A percentile compares a stretch with the other conserved stretches of the same genome.
Evolutionary conservation across 2,888 invertebrate species (phyloP).

Genomic region (Spodoptera littoralis): DNA sequence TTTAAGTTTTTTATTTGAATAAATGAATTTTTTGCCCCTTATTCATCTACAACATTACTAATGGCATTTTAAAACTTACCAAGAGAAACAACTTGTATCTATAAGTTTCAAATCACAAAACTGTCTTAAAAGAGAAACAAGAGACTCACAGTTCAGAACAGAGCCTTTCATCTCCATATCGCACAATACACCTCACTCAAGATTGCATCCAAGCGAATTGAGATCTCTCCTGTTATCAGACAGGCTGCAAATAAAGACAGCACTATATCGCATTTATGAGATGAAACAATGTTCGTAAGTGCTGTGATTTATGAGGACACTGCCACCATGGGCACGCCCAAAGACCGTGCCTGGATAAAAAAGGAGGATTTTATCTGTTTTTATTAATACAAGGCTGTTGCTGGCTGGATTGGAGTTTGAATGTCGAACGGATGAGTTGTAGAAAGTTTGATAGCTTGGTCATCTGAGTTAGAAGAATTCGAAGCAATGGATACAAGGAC

Average conservation of each 20-base stretch:
- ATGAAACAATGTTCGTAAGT: constrained; percentile 74
- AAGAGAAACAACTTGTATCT: neutral
- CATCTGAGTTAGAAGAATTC: neutral
- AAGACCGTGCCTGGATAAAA: constrained; percentile 47
- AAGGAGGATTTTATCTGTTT: constrained; percentile 39
- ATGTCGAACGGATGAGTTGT: neutral
- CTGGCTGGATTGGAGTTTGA: constrained; percentile 25
- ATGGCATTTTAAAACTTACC: neutral
- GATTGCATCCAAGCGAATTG: constrained; percentile 47
- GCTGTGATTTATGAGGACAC: constrained; percentile 79
- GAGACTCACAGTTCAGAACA: constrained; percentile 23
- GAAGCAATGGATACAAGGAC: too few relatives aligned
- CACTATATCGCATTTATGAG: constrained; percentile 74
- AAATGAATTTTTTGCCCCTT: too few relatives aligned
- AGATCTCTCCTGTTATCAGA: constrained; percentile 58
- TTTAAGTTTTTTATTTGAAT: too few relatives aligned
- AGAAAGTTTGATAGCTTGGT: neutral
- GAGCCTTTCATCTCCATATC: constrained; percentile 48
- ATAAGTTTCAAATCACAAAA: neutral
- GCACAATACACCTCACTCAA: constrained; percentile 48
- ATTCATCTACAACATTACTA: neutral
- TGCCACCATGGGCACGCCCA: constrained; percentile 65
- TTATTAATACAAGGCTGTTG: constrained; percentile 44
- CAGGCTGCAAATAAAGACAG: constrained; percentile 73
- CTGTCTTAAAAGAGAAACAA: constrained; percentile 1